Evolutionary conservation across 2,888 invertebrate species (phyloP).

Genomic region (Parthenolecanium corni): DNA sequence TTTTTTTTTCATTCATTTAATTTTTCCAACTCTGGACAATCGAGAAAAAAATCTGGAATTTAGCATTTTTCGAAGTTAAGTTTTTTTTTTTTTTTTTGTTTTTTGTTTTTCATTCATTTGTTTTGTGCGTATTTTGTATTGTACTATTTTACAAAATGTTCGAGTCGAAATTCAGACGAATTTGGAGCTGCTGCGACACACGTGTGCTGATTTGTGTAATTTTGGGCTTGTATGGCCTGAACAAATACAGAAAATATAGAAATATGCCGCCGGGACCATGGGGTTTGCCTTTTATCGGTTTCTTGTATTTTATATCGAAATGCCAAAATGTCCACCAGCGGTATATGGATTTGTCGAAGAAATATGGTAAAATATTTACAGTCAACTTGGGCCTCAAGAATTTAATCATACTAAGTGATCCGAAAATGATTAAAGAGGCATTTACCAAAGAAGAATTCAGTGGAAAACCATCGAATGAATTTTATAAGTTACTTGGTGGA

Average conservation of each 20-base stretch:
- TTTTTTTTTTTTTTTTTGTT: not conserved
- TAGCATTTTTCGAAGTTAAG: not conserved
- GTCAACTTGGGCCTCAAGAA: slow-evolving; percentile 69
- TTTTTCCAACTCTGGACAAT: too few relatives aligned
- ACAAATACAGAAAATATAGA: slow-evolving; percentile 27
- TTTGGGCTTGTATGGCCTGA: slow-evolving; percentile 18
- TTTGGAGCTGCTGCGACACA: slow-evolving; percentile 22
- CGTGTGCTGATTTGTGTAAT: not conserved
- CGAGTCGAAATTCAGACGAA: slow-evolving; percentile 11
- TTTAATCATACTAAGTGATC: slow-evolving; percentile 75
- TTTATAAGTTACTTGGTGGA: slow-evolving; percentile 74
- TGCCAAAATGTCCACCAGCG: slow-evolving; percentile 60
- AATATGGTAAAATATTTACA: slow-evolving; percentile 71
- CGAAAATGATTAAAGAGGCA: slow-evolving; percentile 70
- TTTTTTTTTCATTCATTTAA: not conserved
- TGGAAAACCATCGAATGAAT: slow-evolving; percentile 73
- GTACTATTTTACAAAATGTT: slow-evolving; percentile 3
- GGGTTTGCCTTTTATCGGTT: slow-evolving; percentile 75
- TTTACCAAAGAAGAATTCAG: slow-evolving; percentile 79
- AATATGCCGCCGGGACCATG: slow-evolving; percentile 74
- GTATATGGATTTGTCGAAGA: slow-evolving; percentile 61
- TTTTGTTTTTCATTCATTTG: not conserved
- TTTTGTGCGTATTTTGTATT: slow-evolving; percentile 1
- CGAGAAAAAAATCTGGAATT: not conserved
- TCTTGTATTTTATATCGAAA: slow-evolving; percentile 61